These are phyloP conservation scores for Coendou prehensilis DNA, from an alignment of 2,797 vertebrate genomes.

Conservation along the genomic window DNA sequence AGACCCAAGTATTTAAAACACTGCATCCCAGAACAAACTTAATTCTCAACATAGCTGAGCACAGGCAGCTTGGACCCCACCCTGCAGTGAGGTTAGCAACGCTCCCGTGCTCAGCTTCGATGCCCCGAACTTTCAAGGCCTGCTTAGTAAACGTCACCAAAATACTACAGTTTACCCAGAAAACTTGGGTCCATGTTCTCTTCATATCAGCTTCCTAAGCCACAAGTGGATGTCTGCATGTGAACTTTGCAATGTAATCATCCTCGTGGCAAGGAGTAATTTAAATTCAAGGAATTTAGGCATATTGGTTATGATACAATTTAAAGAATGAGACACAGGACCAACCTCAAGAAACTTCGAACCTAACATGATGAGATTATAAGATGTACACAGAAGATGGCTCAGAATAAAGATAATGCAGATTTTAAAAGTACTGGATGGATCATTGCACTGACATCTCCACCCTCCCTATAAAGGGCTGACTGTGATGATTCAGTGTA, in stretches of 20 bases:
- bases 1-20: not conserved
- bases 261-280: not conserved
- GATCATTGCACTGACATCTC: not conserved
- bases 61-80: fast-evolving
- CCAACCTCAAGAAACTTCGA: not conserved
- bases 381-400: not conserved
- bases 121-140: not conserved
- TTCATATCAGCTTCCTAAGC: not conserved
- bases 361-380: not conserved
- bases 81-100: not conserved
- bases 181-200: not conserved
- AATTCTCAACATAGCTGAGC: not conserved
- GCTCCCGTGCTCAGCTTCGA: fast-evolving
- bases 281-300: not conserved
- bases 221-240: not conserved
- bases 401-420: not conserved
- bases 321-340: not conserved
- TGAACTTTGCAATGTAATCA: not conserved
- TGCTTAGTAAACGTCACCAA: not conserved
- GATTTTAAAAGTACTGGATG: not conserved
- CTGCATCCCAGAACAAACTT: not conserved
- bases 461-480: not conserved
- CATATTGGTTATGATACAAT: not conserved
- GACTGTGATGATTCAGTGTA: not conserved
- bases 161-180: not conserved